phyloP scores from a whole-genome alignment of 2,888 invertebrate genomes.

The Gisinianus flammeolus region DNA sequence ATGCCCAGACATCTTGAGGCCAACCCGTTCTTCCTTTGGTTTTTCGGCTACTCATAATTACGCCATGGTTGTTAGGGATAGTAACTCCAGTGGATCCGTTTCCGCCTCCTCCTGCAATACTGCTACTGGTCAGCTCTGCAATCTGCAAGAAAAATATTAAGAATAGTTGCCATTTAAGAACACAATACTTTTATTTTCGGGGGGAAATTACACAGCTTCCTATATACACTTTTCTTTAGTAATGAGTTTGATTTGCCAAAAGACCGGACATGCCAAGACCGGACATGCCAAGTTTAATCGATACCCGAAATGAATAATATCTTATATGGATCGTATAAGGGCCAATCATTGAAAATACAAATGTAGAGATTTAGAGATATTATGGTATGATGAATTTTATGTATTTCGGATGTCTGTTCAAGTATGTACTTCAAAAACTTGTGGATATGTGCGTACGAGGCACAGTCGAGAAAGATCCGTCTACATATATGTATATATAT shows the following conservation, averaged over 20 bases:
- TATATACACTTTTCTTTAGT: too few relatives aligned
- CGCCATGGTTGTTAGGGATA: neutral
- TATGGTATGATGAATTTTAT: slow-evolving; percentile 11
- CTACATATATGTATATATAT: too few relatives aligned
- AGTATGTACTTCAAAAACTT: too few relatives aligned
- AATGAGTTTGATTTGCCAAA: neutral
- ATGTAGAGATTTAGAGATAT: neutral
- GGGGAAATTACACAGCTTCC: too few relatives aligned
- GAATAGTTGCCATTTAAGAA: neutral
- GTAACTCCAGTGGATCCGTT: neutral
- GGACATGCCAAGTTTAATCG: neutral
- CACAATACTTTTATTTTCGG: neutral
- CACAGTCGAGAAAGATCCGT: too few relatives aligned
- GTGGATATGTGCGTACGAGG: too few relatives aligned
- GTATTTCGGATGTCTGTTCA: slow-evolving; percentile 19
- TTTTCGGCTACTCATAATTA: slow-evolving; percentile 57
- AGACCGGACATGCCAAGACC: neutral
- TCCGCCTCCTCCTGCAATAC: slow-evolving; percentile 28
- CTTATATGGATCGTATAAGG: too few relatives aligned
- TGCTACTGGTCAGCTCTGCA: slow-evolving; percentile 45
- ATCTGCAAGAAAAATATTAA: slow-evolving; percentile 35
- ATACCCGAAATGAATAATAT: neutral
- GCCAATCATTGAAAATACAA: too few relatives aligned
- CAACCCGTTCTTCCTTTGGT: slow-evolving; percentile 91
- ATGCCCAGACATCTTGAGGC: slow-evolving; percentile 97